A percentile compares a stretch with the other conserved stretches of the same genome.
These are phyloP conservation scores for Prionailurus viverrinus DNA, from an alignment of 2,113 vertebrate genomes.

Conservation along the genomic window DNA sequence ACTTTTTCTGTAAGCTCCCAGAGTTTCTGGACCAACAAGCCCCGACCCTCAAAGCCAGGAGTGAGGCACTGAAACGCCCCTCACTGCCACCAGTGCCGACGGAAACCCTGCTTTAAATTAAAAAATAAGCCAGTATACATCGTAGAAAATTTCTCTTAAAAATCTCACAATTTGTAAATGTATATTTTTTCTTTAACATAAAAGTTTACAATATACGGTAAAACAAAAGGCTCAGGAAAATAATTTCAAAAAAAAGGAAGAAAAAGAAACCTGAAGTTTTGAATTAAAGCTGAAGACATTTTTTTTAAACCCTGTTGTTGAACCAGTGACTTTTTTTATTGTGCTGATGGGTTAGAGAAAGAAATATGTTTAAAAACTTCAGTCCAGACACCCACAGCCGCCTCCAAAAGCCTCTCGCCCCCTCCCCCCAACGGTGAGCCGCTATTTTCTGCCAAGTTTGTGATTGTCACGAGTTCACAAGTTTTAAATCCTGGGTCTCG, in stretches of 20 bases:
- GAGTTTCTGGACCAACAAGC: conserved; percentile 84
- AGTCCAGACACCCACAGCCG: conserved; percentile 94
- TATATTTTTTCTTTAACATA: conserved; percentile 96
- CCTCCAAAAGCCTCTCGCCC: conserved; percentile 85
- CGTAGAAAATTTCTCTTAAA: conserved; percentile 99
- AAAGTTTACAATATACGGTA: conserved; percentile 96
- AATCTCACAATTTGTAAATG: conserved; percentile 99
- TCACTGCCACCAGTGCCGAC: conserved; percentile 82
- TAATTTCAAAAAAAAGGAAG: conserved; percentile 89
- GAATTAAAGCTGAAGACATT: conserved; percentile 98
- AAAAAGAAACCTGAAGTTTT: conserved; percentile 93
- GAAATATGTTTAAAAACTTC: conserved; percentile 96
- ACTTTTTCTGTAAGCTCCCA: conserved; percentile 84
- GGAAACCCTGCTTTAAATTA: conserved; percentile 96
- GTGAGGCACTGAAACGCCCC: conserved; percentile 74
- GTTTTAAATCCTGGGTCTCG: conserved; percentile 87
- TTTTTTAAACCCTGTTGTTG: conserved; percentile 97
- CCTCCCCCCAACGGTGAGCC: conserved; percentile 86
- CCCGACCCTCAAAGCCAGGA: conserved; percentile 74
- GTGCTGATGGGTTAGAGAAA: conserved; percentile 99
- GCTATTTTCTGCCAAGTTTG: conserved; percentile 88
- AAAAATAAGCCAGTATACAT: conserved; percentile 99
- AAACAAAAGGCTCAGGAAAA: conserved; percentile 98
- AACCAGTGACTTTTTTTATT: conserved; percentile 96
- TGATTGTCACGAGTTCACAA: conserved; percentile 92